These are phyloP conservation scores for Labia minor DNA, from an alignment of 2,888 invertebrate genomes.

Conservation along the genomic window DNA sequence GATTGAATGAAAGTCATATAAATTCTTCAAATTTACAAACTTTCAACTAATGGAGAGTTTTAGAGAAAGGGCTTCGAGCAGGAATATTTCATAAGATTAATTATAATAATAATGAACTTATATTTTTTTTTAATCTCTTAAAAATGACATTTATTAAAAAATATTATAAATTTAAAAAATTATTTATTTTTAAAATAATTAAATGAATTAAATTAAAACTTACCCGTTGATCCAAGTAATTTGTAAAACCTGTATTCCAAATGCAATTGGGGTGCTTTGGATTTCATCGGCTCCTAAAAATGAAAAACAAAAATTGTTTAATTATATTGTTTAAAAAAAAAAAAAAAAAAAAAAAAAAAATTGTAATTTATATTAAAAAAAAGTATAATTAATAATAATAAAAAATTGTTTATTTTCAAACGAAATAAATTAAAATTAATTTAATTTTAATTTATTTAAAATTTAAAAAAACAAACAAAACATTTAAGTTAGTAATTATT, in stretches of 20 bases:
- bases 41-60: not conserved
- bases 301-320: not conserved
- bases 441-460: no score
- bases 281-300: slow-evolving; percentile 91
- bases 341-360: slow-evolving; percentile 8
- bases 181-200: no score
- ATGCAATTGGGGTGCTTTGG: slow-evolving; percentile 98
- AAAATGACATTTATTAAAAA: no score
- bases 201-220: slow-evolving; percentile 34
- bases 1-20: no score
- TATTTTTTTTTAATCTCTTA: no score
- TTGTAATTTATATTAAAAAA: not conserved
- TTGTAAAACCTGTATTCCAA: slow-evolving; percentile 99
- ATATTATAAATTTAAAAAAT: no score
- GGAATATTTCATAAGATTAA: no score
- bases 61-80: not conserved
- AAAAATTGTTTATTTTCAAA: not conserved
- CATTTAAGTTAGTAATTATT: no score
- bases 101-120: slow-evolving; percentile 23
- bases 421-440: no score
- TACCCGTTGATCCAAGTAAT: slow-evolving; percentile 94
- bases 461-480: no score
- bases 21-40: no score
- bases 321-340: not conserved
- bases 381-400: not conserved